Evolutionary conservation across 1,140 invertebrate species (phyloP), one percentile per base, ranked within the genome.

Genomic region (Scaptodrosophila lebanonensis): DNA sequence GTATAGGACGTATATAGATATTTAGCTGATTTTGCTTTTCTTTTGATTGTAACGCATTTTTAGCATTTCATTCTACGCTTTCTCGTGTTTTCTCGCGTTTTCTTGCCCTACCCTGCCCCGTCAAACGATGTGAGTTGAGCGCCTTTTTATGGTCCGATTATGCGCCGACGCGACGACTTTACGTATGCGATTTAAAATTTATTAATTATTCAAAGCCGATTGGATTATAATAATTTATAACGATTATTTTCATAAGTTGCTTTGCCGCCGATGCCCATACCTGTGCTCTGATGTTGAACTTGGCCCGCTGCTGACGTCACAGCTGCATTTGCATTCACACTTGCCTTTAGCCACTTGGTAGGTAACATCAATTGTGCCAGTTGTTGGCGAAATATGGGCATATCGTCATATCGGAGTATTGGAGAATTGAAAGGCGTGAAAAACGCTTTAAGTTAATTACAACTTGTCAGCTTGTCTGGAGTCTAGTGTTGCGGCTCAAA

Each of bases 211-310:
- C 83, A 87, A 87, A 87, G 83, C 86, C 86, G 77, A 84, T 85
- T 84, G 83, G 86, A 87, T 87, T 87, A 86, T 87, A 84, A 83
- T 87, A 87, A 87, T 87, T 87, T 87, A 87, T 87, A 87, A 86
- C 70, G 71, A 85, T 86, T 86, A 86, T 83, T 76, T 75, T 22
- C 66, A 69, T 70, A 84, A 76, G 75, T 65, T 47, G 67, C 47
- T 38, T 45, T 45, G 40, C 60, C 49, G 47, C 39, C 51, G 50
- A 65, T 47, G 40, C 51, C n/a, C n/a, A n/a, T n/a, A n/a, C n/a
- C n/a, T n/a, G n/a, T n/a, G n/a, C n/a, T n/a, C n/a, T n/a, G n/a
- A n/a, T n/a, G n/a, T n/a, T n/a, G n/a, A n/a, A n/a, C n/a, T n/a
- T n/a, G n/a, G n/a, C n/a, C n/a, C n/a, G 51, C 51, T 15, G 16